phyloP scores from a whole-genome alignment of 2,113 vertebrate species.

The Chelonoidis abingdonii region DNA sequence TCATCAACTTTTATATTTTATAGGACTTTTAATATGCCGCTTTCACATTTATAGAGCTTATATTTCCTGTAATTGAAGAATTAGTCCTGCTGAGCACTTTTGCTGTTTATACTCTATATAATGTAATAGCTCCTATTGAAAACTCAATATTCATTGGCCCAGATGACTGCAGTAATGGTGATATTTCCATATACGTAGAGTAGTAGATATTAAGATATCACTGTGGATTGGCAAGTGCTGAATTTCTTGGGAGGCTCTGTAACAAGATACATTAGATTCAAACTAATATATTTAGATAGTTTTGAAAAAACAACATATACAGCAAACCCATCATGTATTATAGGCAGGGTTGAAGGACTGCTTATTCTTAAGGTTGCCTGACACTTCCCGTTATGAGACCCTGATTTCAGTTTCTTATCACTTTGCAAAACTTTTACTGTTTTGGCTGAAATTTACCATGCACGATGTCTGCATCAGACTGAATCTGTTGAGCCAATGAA shows the following conservation, averaged over 20 bases:
- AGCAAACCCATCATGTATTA: background rate
- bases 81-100: background rate
- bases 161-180: background rate
- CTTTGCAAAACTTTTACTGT: background rate
- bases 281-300: background rate
- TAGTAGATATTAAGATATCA: background rate
- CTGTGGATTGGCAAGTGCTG: background rate
- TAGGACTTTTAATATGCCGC: background rate
- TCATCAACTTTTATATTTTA: background rate
- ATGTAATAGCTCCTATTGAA: background rate
- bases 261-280: background rate
- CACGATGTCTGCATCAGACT: background rate
- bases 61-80: background rate
- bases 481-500: background rate
- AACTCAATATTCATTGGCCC: background rate
- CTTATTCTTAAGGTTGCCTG: background rate
- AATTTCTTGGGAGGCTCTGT: background rate
- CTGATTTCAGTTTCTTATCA: background rate
- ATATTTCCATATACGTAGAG: background rate
- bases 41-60: background rate
- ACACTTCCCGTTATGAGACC: background rate
- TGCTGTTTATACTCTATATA: background rate
- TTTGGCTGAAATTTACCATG: background rate
- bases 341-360: background rate
- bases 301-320: background rate